These are phyloP conservation scores for Ceratotherium simum DNA, from an alignment of 2,113 vertebrate genomes.

Conservation along the genomic window DNA sequence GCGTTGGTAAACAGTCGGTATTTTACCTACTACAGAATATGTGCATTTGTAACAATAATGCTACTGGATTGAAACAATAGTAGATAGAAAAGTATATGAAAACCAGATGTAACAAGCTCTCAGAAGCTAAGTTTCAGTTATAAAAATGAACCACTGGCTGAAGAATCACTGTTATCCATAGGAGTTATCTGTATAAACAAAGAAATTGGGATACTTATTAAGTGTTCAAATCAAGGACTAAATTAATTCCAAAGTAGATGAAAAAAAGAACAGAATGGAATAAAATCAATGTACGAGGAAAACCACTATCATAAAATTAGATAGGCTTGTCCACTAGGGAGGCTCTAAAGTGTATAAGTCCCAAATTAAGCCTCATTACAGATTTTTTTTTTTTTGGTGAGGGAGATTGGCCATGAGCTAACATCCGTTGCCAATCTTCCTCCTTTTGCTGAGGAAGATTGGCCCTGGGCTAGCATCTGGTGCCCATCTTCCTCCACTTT, in stretches of 20 bases:
- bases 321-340: neutral
- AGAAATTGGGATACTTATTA: neutral
- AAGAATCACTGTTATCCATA: neutral
- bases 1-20: neutral
- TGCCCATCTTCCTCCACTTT: too few relatives aligned
- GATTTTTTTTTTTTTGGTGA: neutral
- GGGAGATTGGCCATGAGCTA: too few relatives aligned
- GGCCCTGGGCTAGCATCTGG: too few relatives aligned
- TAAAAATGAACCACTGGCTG: neutral
- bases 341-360: neutral
- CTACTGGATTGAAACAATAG: neutral
- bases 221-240: neutral
- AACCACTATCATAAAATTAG: neutral
- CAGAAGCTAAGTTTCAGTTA: neutral
- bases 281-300: neutral
- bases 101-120: neutral
- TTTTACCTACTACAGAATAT: neutral
- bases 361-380: neutral
- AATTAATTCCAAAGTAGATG: conserved; percentile 20
- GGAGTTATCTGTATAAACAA: neutral
- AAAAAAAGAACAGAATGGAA: neutral
- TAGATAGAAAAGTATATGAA: neutral
- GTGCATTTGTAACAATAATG: neutral
- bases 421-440: too few relatives aligned
- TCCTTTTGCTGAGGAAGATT: too few relatives aligned